Evolutionary conservation across 2,797 vertebrate genomes (phyloP).

Genomic region (Choloepus didactylus): DNA sequence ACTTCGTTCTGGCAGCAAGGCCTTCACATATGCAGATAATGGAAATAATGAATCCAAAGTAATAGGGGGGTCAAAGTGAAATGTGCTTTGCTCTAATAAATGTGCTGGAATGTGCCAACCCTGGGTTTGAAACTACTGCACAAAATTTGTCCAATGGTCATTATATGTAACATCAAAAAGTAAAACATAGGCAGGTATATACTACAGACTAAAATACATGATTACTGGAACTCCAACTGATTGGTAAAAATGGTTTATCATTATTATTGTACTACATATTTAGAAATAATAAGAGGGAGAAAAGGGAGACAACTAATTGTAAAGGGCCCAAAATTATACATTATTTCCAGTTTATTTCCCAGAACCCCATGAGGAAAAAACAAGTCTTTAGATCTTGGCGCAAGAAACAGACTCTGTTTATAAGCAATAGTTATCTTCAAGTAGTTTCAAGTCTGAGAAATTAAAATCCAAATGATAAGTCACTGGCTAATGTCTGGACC

Average conservation of each 20-base stretch:
- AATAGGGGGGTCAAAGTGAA: not conserved
- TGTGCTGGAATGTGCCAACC: not conserved
- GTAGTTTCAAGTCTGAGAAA: not conserved
- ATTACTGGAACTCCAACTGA: not conserved
- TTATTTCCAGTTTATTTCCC: not conserved
- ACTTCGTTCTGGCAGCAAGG: not conserved
- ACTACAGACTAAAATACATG: not conserved
- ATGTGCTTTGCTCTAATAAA: not conserved
- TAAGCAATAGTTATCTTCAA: not conserved
- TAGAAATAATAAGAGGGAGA: not conserved
- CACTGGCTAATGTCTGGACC: slow-evolving; percentile 1
- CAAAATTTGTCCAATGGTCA: not conserved
- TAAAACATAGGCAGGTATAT: not conserved
- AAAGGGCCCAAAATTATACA: not conserved
- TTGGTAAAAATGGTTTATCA: not conserved
- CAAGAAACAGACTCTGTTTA: not conserved
- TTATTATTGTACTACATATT: not conserved
- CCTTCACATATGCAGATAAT: not conserved
- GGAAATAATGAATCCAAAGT: not conserved
- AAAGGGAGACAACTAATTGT: not conserved
- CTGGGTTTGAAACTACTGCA: not conserved
- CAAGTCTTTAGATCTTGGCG: not conserved
- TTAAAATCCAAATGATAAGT: not conserved
- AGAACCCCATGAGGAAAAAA: not conserved
- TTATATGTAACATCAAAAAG: not conserved